Evolutionary conservation across 92 coral and sea anemone species (phyloP).

Genomic region (Epizoanthus rinbou): DNA sequence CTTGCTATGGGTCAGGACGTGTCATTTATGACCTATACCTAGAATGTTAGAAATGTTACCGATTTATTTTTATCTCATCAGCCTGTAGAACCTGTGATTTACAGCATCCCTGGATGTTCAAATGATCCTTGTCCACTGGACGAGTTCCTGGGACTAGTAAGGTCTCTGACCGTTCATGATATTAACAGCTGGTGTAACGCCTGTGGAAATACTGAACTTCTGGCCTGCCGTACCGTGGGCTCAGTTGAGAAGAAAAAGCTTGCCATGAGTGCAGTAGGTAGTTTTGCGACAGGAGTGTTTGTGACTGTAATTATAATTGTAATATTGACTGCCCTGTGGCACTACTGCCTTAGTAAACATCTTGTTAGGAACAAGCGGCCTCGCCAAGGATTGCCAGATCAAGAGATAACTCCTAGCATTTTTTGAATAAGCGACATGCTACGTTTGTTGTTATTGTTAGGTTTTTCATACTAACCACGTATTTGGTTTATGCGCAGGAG

Average conservation of each 20-base stretch:
- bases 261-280: conserved; percentile 65
- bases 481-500: no score
- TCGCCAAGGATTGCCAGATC: conserved; percentile 62
- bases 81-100: conserved; percentile 6
- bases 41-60: not conserved
- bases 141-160: conserved; percentile 46
- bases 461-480: no score
- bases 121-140: conserved; percentile 39
- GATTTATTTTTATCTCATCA: not conserved
- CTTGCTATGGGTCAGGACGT: no score
- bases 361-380: not conserved
- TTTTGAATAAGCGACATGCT: no score
- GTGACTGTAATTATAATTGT: conserved; percentile 52
- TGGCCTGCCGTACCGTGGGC: conserved; percentile 41
- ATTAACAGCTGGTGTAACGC: conserved; percentile 59
- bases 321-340: conserved; percentile 50
- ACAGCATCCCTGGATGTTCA: conserved; percentile 66
- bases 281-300: conserved; percentile 68
- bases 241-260: conserved; percentile 30
- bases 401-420: conserved; percentile 42
- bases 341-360: conserved; percentile 62
- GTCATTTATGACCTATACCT: no score
- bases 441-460: no score
- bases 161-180: conserved; percentile 57
- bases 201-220: conserved; percentile 54